phyloP scores from a whole-genome alignment of 2,797 vertebrate genomes.

The Pipistrellus kuhlii region DNA sequence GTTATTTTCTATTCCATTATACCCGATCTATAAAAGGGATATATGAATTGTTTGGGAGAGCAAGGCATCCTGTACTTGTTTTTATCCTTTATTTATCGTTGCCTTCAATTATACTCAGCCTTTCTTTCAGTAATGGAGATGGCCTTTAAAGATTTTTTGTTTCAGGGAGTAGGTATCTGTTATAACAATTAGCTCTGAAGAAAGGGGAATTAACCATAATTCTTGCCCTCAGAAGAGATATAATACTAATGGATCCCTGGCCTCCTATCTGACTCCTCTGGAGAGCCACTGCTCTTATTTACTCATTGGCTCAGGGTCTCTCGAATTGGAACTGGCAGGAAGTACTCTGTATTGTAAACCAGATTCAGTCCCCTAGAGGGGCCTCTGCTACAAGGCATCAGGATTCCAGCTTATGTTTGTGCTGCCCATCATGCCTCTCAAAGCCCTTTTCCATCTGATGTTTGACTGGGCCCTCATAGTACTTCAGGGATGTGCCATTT shows the following conservation, averaged over 20 bases:
- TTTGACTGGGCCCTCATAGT: conserved; percentile 12
- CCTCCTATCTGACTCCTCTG: conserved; percentile 52
- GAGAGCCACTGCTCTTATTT: conserved; percentile 70
- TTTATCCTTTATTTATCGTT: conserved; percentile 72
- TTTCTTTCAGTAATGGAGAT: conserved; percentile 71
- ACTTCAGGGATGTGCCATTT: background rate
- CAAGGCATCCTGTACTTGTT: conserved; percentile 60
- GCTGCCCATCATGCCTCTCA: background rate
- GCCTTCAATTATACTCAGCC: conserved; percentile 61
- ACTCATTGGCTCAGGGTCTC: conserved; percentile 51
- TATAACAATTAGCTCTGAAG: conserved; percentile 69
- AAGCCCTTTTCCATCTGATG: conserved; percentile 25
- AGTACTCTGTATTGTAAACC: conserved; percentile 52
- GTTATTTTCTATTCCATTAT: conserved; percentile 24
- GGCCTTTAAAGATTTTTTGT: conserved; percentile 71
- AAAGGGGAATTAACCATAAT: conserved; percentile 67
- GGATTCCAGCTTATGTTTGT: conserved; percentile 52
- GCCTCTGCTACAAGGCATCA: conserved; percentile 5
- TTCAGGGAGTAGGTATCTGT: conserved; percentile 59
- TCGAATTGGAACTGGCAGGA: conserved; percentile 62
- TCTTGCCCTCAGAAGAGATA: conserved; percentile 65
- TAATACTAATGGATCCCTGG: conserved; percentile 60
- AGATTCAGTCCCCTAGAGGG: conserved; percentile 24
- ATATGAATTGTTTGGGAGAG: conserved; percentile 56
- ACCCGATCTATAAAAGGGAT: conserved; percentile 49